phyloP scores from a whole-genome alignment of 2,113 vertebrate species.

The Cyrtonyx montezumae region DNA sequence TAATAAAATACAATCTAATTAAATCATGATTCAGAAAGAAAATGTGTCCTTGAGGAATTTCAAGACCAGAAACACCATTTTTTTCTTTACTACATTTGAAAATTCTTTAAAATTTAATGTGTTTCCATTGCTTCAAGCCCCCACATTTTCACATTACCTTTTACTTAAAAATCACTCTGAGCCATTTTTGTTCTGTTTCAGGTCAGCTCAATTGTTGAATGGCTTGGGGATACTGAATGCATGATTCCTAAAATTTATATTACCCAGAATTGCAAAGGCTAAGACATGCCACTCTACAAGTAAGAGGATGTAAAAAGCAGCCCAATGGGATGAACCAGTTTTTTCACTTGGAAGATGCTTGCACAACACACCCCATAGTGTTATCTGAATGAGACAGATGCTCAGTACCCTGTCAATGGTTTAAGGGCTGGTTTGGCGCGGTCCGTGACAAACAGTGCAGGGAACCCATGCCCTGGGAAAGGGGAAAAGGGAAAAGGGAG shows the following conservation, averaged over 20 bases:
- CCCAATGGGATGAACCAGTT: neutral
- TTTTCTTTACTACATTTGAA: conserved; percentile 65
- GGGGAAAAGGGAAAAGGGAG: too few relatives aligned
- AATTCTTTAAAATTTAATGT: conserved; percentile 44
- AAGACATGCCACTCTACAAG: neutral
- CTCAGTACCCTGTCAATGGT: neutral
- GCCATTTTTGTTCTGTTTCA: conserved; percentile 7
- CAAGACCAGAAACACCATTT: conserved; percentile 28
- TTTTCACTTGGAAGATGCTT: neutral
- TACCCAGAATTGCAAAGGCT: neutral
- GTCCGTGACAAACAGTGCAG: too few relatives aligned
- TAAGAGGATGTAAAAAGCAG: neutral
- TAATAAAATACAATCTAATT: conserved; percentile 85
- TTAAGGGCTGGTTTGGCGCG: too few relatives aligned
- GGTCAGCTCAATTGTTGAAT: neutral
- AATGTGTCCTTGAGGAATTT: conserved; percentile 62
- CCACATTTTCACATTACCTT: conserved; percentile 74
- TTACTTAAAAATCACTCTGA: conserved; percentile 66
- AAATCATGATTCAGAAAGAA: conserved; percentile 53
- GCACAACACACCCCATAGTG: neutral
- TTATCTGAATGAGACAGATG: neutral
- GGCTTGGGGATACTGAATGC: neutral
- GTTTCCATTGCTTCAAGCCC: conserved; percentile 57
- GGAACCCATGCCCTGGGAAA: too few relatives aligned
- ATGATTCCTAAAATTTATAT: neutral